phyloP scores from a whole-genome alignment of 2,113 vertebrate species.

The Excalfactoria chinensis region DNA sequence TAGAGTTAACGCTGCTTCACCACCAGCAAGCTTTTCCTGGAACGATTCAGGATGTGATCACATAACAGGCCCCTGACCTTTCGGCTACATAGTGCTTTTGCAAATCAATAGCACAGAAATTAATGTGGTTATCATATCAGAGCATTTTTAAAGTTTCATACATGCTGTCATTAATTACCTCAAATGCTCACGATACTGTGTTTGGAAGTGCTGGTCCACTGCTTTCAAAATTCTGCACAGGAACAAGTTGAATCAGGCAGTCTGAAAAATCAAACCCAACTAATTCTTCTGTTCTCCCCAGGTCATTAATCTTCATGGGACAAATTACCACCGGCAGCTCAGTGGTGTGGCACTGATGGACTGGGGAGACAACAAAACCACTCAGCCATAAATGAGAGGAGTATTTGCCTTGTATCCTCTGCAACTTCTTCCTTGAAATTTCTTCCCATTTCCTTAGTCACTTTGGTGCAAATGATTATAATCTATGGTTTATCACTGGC shows the following conservation, averaged over 20 bases:
- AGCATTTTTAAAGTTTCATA: constrained; percentile 27
- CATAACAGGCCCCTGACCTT: constrained; percentile 27
- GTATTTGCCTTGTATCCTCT: not conserved
- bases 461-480: not conserved
- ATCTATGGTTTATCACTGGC: not conserved
- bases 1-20: constrained; percentile 16
- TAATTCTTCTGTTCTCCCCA: constrained; percentile 26
- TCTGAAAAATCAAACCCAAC: constrained; percentile 51
- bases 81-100: constrained; percentile 59
- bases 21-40: constrained; percentile 34
- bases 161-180: constrained; percentile 35
- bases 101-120: constrained; percentile 68
- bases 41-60: constrained; percentile 57
- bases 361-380: constrained; percentile 13
- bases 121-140: constrained; percentile 58
- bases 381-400: not conserved
- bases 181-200: not conserved
- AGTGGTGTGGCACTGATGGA: constrained; percentile 29
- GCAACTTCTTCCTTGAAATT: not conserved
- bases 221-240: constrained; percentile 2
- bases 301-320: constrained; percentile 58
- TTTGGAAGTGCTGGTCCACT: not conserved
- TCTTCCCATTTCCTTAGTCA: not conserved
- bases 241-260: not conserved
- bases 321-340: constrained; percentile 36